Base-by-base conservation (phyloP, 1,140 invertebrate genomes). In the Zaprionus camerounensis region DNA sequence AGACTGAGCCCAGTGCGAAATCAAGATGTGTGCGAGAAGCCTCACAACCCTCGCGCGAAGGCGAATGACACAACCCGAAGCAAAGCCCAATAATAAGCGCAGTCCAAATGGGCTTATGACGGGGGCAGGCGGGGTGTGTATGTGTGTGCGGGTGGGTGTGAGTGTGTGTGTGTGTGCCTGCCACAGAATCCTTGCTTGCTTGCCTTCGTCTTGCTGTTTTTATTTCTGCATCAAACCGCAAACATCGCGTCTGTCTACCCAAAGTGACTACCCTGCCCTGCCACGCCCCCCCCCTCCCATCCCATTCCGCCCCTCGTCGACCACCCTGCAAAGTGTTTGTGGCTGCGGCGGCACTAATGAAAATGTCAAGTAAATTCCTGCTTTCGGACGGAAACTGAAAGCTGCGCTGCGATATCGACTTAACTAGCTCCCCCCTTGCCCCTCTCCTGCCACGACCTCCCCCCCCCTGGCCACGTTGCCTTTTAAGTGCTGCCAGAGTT, bases 331-430 rank as follows among this genome's bases (percentile, higher is more conserved):
- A 83, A 90, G 85, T 88, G 82, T 91, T 78, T 86, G 87, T 81
- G 81, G 83, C 77, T 79, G 83, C 80, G 78, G 72, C 71, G 63
- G 67, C 86, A 87, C 83, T 92, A 91, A 92, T 92, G 91, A 92
- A 92, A 92, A 92, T 92, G 91, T 92, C 91, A 92, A 92, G 91
- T 84, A 92, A 92, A 92, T 92, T 92, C 91, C 91, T 92, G 91
- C 91, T 92, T 84, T 92, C 70, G 85, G 83, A 83, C 90, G 90
- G 90, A 91, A 91, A 84, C 85, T 80, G 46, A 51, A 51, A 51
- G 78, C 69, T 82, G 46, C 41, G 41, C 57, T 75, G 72, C 64
- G 86, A 91, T 91, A 92, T 92, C 91, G 91, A 87, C 81, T 91
- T 91, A 92, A 92, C 85, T 91, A 92, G 82, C 85, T 69, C 12